These are phyloP conservation scores for Xenopus borealis DNA, from an alignment of 2,113 vertebrate species.

Conservation along the genomic window DNA sequence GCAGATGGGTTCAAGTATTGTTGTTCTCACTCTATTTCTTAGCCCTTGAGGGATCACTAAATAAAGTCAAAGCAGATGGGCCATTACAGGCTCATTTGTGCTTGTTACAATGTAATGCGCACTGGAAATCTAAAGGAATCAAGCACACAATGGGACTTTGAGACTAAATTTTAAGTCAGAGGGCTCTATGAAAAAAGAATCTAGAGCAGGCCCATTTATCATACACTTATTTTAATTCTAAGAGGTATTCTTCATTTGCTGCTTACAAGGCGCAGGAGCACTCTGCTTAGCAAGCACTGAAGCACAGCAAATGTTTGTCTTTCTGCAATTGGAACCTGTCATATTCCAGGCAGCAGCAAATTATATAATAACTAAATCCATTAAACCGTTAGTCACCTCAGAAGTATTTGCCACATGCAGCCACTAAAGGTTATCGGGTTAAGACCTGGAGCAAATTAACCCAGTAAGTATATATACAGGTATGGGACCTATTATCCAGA, in stretches of 20 bases:
- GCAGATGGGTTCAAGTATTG: conserved; percentile 93
- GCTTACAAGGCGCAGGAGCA: conserved; percentile 11
- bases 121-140: conserved; percentile 58
- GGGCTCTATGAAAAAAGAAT: conserved; percentile 19
- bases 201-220: conserved; percentile 54
- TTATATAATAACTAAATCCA: background rate
- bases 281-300: conserved; percentile 16
- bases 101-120: conserved; percentile 73
- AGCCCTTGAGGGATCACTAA: conserved; percentile 85
- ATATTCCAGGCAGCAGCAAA: conserved; percentile 26
- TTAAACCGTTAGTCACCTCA: no score
- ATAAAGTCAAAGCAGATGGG: conserved; percentile 96
- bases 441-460: no score
- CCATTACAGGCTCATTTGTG: conserved; percentile 83
- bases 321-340: conserved; percentile 21
- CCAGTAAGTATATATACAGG: no score
- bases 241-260: conserved; percentile 14
- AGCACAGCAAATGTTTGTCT: conserved; percentile 7
- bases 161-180: conserved; percentile 58
- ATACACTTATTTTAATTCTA: conserved; percentile 45
- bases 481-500: no score
- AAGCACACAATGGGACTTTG: conserved; percentile 56
- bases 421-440: no score
- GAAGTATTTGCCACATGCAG: no score
- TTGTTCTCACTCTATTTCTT: conserved; percentile 86